Base-by-base conservation (phyloP, 2,888 invertebrate species). In the Tholera decimalis region DNA sequence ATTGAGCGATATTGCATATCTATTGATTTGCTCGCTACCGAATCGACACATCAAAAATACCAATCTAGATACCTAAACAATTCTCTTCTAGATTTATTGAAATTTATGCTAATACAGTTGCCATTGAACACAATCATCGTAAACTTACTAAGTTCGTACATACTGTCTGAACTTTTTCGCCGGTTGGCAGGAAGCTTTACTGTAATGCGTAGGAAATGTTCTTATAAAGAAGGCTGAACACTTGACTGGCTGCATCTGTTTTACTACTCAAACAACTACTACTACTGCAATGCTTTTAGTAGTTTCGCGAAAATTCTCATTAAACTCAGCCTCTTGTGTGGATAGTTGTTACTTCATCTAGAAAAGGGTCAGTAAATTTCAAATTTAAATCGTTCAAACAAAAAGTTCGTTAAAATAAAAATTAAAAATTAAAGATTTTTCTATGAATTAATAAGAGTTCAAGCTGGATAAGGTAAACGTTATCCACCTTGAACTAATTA, bases 1-100 rank as follows among this genome's bases (percentile, higher is more conserved):
- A 82, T 84, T 82, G 74, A 77, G 61, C 61, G 70, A 77, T 79
- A 79, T 73, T 77, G 64, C 66, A 64, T 75, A 73, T 84, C 72
- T 79, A 77, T 80, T 75, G 73, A 84, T 79, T 82, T 79, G 82
- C 65, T 55, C 53, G 49, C 61, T 56, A 22, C 51, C 59, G 57
- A 59, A 67, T 75, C 58, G 65, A 75, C 39, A 62, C 65, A 66
- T 76, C 57, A 59, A 69, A 67, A 78, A 65, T 46, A 51, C 53
- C 66, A 56, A 64, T 65, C 33, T 59, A 73, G 56, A 72, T 75
- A 58, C 37, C n/a, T n/a, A n/a, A n/a, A 20, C 39, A 22, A 9
- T 57, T 49, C 26, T 51, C 62, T 68, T 68, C 43, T 49, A 68
- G 41, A 72, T 77, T 69, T 73, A 69, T 62, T 56, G 44, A 67